These are phyloP conservation scores for Malurus alboscapulatus DNA, from an alignment of 2,113 vertebrate genomes.

Conservation along the genomic window DNA sequence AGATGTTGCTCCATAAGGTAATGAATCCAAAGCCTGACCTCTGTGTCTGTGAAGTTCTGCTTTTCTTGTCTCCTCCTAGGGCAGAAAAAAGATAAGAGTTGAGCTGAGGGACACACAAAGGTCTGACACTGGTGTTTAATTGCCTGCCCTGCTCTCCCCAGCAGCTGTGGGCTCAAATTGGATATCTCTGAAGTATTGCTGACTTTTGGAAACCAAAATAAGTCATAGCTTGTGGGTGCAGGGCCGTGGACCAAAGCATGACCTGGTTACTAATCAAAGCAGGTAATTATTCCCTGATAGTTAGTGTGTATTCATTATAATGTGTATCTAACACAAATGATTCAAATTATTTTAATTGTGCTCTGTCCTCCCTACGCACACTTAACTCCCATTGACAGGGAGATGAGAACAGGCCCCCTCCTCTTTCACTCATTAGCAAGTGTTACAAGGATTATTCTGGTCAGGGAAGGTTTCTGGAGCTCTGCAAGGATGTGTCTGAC, in stretches of 20 bases:
- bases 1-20: background rate
- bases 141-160: background rate
- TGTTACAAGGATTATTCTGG: slow-evolving; percentile 32
- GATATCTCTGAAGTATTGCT: background rate
- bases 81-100: background rate
- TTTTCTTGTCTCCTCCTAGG: background rate
- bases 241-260: background rate
- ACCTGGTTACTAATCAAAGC: slow-evolving; percentile 15
- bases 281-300: slow-evolving; percentile 21
- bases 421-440: slow-evolving; percentile 34
- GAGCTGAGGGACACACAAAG: background rate
- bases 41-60: background rate
- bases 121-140: background rate
- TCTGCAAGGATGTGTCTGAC: slow-evolving; percentile 32
- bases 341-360: slow-evolving; percentile 1
- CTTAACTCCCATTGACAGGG: slow-evolving; percentile 37
- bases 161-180: background rate
- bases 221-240: background rate
- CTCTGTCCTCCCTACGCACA: background rate
- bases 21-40: background rate
- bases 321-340: slow-evolving; percentile 14
- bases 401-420: background rate
- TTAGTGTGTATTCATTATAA: slow-evolving; percentile 7
- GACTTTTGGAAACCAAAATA: background rate
- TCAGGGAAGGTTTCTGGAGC: background rate